A percentile compares a stretch with the other conserved stretches of the same genome.
Evolutionary conservation across 2,888 invertebrate species (phyloP).

Genomic region (Eurois occulta): DNA sequence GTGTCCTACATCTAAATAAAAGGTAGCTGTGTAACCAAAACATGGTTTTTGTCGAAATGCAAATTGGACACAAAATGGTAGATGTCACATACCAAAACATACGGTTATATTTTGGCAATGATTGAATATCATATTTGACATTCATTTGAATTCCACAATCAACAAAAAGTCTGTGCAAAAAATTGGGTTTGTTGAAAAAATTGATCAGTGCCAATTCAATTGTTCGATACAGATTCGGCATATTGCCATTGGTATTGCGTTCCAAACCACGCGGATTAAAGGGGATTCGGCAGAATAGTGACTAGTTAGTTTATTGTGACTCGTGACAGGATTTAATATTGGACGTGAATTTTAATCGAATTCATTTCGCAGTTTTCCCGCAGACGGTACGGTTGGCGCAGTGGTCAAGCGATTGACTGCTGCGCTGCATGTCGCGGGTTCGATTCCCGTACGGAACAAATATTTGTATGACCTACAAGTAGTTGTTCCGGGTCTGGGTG

Average conservation of each 20-base stretch:
- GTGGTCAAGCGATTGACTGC: no score
- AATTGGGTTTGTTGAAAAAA: constrained; percentile 50
- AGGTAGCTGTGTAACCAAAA: neutral
- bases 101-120: constrained; percentile 2
- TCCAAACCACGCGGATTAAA: constrained; percentile 65
- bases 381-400: no score
- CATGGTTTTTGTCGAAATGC: constrained; percentile 6
- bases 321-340: constrained; percentile 66
- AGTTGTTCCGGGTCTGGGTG: no score
- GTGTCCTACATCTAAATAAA: constrained; percentile 24
- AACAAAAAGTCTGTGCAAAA: constrained; percentile 32
- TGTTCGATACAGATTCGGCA: constrained; percentile 62
- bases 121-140: constrained; percentile 39
- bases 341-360: constrained; percentile 59
- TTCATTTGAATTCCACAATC: constrained; percentile 43
- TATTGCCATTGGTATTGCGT: constrained; percentile 66
- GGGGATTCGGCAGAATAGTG: constrained; percentile 60
- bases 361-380: constrained; percentile 51
- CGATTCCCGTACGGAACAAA: no score
- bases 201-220: constrained; percentile 62
- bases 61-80: constrained; percentile 2
- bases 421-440: no score
- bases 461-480: no score
- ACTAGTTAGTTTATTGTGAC: constrained; percentile 68
- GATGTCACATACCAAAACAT: constrained; percentile 3